Evolutionary conservation across 2,113 vertebrate species (phyloP), one percentile per base, ranked within the genome.

Genomic region (Nanorana parkeri): DNA sequence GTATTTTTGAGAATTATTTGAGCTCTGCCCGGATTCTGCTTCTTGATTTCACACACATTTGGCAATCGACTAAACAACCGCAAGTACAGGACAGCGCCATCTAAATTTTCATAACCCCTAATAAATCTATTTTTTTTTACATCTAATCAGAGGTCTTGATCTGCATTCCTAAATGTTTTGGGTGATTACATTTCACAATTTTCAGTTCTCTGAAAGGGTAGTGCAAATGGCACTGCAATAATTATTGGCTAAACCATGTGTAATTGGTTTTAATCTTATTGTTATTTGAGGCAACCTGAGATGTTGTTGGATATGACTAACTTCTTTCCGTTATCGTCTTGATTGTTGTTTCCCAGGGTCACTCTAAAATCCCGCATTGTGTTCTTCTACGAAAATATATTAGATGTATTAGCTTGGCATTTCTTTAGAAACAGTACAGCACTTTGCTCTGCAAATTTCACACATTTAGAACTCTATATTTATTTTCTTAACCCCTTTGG

Each of bases 181-280:
- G 21, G 20, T 21, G n/a, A 78, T 78, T 24, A 17, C 10, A 23
- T 56, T 67, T 56, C 63, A 36, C 21, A 21, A 68, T 55, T 19
- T 78, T 20, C 32, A 36, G 10, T 23, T 67, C 68, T 68, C 52
- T 24, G 11, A 19, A 54, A 56, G n/a, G 47, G 10, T 54, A 17
- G 17, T n/a, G 23, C 21, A 64, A 26, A 78, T 78, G 51, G 63
- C 29, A 47, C 51, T 36, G 17, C 26, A 61, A 51, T 77, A 51
- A 28, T 32, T 68, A 68, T 21, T 78, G 77, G 64, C 77, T n/a
- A 28, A 78, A 32, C 1, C 0, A 23, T 67, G 17, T 47, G 11
- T 78, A 78, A 78, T 78, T 26, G 54, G 28, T 79, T 79, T 68
- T 69, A 79, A 54, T 41, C 29, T 41, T 79, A 78, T 78, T 78